These are phyloP conservation scores for Triops longicaudatus DNA, from an alignment of 1,140 invertebrate genomes.

Conservation along the genomic window DNA sequence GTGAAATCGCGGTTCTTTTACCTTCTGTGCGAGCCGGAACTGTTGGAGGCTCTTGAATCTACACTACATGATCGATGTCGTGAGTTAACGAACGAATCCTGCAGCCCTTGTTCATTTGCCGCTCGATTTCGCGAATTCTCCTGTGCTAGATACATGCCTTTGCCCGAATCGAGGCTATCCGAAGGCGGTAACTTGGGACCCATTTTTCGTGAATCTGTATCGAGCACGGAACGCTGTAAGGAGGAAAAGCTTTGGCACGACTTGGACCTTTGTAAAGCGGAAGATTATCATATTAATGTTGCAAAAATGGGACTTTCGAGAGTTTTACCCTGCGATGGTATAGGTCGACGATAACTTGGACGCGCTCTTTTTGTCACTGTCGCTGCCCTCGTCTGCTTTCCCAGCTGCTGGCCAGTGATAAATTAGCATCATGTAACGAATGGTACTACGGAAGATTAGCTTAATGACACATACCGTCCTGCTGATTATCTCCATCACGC, in stretches of 20 bases:
- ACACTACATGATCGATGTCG: background rate
- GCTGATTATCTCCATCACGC: background rate
- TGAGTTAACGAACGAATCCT: background rate
- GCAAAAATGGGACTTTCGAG: background rate
- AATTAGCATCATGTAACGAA: background rate
- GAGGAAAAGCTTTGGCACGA: background rate
- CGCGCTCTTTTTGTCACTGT: background rate
- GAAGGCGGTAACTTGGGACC: background rate
- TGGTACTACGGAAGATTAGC: background rate
- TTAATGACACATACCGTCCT: slow-evolving; percentile 1
- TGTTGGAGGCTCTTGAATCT: background rate
- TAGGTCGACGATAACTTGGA: background rate
- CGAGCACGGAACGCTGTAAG: background rate
- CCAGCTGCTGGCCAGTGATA: background rate
- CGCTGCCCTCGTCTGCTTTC: background rate
- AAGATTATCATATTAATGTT: background rate
- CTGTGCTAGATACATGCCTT: background rate
- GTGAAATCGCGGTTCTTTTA: background rate
- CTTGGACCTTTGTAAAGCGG: background rate
- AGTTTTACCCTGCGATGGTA: background rate
- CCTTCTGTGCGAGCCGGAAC: background rate
- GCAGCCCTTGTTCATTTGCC: background rate
- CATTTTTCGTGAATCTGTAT: background rate
- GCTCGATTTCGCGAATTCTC: background rate
- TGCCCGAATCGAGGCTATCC: background rate